A percentile compares a stretch with the other conserved stretches of the same genome.
Conservation (phyloP, 2,797 vertebrate genomes). For the Chaetophractus vellerosus region DNA sequence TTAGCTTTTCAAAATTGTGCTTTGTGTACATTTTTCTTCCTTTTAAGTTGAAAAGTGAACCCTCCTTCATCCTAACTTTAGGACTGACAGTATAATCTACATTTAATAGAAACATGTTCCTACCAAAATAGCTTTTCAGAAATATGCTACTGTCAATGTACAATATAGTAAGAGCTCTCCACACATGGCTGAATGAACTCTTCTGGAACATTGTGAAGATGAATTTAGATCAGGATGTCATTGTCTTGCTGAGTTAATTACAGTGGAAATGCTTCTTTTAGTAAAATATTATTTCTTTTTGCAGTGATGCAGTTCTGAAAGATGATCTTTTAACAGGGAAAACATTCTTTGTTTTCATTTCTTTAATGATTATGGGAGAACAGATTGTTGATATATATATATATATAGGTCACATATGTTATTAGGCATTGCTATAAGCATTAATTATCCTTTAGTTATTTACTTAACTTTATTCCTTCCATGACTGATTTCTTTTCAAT, state of each 20-base stretch:
- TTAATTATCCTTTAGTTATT: constrained; percentile 68
- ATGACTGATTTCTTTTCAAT: constrained; percentile 36
- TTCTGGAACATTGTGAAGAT: constrained; percentile 12
- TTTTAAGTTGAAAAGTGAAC: constrained; percentile 46
- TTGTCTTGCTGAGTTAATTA: neutral
- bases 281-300: constrained; percentile 6
- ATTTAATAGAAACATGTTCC: constrained; percentile 24
- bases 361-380: constrained; percentile 66
- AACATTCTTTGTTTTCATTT: constrained; percentile 53
- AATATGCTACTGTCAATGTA: neutral
- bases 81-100: neutral
- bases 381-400: constrained; percentile 52
- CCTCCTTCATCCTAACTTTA: constrained; percentile 31
- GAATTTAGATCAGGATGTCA: constrained; percentile 47
- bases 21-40: constrained; percentile 16
- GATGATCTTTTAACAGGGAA: constrained; percentile 43
- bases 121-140: constrained; percentile 54
- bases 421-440: constrained; percentile 65
- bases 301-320: constrained; percentile 47
- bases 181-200: neutral
- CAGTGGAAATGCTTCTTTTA: constrained; percentile 39
- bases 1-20: constrained; percentile 61
- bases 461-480: constrained; percentile 59
- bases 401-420: constrained; percentile 26
- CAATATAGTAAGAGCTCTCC: neutral